Evolutionary conservation across 2,113 vertebrate genomes (phyloP).

Genomic region (Sturnus vulgaris): DNA sequence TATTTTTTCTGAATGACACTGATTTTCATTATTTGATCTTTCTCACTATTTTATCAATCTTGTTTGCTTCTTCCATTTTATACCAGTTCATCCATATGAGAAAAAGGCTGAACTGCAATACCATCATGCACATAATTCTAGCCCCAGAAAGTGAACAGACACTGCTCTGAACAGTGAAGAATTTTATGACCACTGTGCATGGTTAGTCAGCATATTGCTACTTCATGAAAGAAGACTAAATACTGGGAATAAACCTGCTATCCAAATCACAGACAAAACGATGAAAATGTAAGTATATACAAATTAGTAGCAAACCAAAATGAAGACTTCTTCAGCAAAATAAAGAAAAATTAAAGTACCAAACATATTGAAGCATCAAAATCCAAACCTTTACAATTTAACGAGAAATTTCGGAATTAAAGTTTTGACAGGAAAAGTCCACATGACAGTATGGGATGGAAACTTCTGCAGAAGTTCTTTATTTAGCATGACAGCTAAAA

Average conservation of each 20-base stretch:
- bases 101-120: background rate
- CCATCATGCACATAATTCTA: background rate
- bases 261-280: fast-evolving
- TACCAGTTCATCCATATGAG: background rate
- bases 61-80: background rate
- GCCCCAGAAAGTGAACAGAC: background rate
- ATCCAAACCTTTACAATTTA: background rate
- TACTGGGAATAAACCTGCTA: background rate
- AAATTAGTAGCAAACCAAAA: background rate
- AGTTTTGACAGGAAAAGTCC: background rate
- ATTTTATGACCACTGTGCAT: background rate
- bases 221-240: background rate
- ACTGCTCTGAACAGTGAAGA: background rate
- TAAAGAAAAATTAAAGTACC: background rate
- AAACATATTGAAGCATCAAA: background rate
- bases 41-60: background rate
- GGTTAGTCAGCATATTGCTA: background rate
- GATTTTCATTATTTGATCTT: background rate
- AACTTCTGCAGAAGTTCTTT: background rate
- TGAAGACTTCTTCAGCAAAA: background rate
- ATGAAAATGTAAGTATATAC: background rate
- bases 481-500: background rate
- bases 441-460: background rate
- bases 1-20: background rate
- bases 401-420: background rate